Percentiles rank a stretch among this genome's conserved stretches.
Conservation (phyloP, 2,113 vertebrate species). For the Mus spicilegus region DNA sequence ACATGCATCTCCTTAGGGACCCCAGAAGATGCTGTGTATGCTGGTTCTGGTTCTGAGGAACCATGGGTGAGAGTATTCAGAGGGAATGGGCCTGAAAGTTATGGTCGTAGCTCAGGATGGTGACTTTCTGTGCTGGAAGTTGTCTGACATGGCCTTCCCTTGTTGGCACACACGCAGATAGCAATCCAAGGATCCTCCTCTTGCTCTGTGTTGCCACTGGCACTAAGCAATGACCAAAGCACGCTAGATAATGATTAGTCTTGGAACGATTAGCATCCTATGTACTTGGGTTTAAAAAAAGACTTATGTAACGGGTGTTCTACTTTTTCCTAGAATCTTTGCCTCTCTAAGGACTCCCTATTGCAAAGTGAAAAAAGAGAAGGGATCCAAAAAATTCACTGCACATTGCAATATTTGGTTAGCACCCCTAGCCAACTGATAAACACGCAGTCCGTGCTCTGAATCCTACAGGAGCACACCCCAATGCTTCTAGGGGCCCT, state of each 20-base stretch:
- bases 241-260: background rate
- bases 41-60: background rate
- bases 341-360: conserved; percentile 70
- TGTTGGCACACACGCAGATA: background rate
- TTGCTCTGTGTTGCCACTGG: background rate
- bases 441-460: conserved; percentile 31
- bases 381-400: conserved; percentile 65
- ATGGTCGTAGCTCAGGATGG: background rate
- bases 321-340: conserved; percentile 78
- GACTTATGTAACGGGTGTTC: conserved; percentile 68
- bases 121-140: background rate
- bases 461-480: background rate
- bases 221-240: background rate
- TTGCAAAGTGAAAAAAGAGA: conserved; percentile 60
- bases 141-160: background rate
- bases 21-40: background rate
- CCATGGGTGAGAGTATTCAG: background rate
- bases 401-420: conserved; percentile 52
- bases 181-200: background rate
- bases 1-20: background rate
- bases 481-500: conserved; percentile 25
- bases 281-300: conserved; percentile 47
- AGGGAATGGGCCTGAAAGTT: background rate
- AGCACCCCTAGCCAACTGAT: conserved; percentile 64
- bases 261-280: conserved; percentile 60